A percentile compares a stretch with the other conserved stretches of the same genome.
Evolutionary conservation across 2,113 vertebrate genomes (phyloP).

Genomic region (Asarcornis scutulata): DNA sequence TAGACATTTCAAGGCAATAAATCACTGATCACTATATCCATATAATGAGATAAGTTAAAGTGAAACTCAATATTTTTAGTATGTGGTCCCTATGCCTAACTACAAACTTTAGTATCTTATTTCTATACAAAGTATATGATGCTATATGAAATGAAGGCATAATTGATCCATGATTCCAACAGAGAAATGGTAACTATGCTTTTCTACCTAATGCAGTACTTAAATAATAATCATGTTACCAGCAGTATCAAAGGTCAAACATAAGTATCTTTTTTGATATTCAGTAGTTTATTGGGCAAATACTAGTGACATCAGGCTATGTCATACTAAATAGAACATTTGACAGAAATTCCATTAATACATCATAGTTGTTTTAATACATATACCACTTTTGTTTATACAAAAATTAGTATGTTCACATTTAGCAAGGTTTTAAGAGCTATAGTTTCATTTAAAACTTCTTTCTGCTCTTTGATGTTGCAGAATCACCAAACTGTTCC

Average conservation of each 20-base stretch:
- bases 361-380: neutral
- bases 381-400: neutral
- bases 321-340: neutral
- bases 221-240: neutral
- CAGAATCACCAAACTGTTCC: neutral
- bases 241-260: neutral
- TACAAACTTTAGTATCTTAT: neutral
- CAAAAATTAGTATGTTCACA: neutral
- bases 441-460: neutral
- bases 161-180: neutral
- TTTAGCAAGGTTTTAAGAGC: neutral
- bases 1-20: neutral
- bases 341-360: neutral
- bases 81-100: neutral
- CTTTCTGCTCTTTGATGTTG: slow-evolving; percentile 41
- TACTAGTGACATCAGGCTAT: neutral
- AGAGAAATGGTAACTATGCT: neutral
- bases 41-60: neutral
- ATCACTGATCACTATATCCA: neutral
- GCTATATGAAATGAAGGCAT: neutral
- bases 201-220: neutral
- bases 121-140: neutral
- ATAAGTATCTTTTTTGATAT: neutral
- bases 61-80: neutral
- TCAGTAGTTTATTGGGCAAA: neutral